phyloP scores from a whole-genome alignment of 2,797 vertebrate genomes.

The Cossypha heuglini region DNA sequence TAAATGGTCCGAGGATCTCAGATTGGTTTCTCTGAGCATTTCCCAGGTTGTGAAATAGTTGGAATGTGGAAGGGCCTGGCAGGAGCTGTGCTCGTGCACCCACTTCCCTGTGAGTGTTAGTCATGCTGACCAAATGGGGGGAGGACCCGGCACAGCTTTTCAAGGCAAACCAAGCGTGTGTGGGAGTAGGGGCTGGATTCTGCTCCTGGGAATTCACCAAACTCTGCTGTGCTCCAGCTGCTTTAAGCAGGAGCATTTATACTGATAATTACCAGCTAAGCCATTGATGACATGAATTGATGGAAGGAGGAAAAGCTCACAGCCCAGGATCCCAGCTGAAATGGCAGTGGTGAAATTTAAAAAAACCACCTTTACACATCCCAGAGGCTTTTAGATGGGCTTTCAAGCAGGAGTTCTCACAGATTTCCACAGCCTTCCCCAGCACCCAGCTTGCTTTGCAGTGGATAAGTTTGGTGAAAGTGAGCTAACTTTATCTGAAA shows the following conservation, averaged over 20 bases:
- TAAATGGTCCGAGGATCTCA: rapidly evolving
- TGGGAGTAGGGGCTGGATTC: background rate
- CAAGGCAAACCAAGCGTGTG: background rate
- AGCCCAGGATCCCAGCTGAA: background rate
- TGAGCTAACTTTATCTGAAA: background rate
- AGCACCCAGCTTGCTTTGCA: background rate
- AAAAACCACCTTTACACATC: background rate
- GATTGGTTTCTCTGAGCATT: rapidly evolving
- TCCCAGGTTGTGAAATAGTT: background rate
- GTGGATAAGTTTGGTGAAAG: background rate
- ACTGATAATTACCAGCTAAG: background rate
- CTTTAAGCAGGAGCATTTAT: background rate
- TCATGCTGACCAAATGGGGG: background rate
- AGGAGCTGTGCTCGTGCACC: background rate
- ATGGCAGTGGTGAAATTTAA: background rate
- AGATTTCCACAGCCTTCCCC: background rate
- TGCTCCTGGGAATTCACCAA: background rate
- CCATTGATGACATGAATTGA: background rate
- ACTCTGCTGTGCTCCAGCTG: background rate
- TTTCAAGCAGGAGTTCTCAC: background rate
- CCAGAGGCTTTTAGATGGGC: background rate
- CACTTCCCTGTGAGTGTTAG: background rate
- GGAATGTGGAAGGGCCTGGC: background rate
- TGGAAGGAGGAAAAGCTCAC: background rate
- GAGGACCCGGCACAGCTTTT: slow-evolving; percentile 1